Evolutionary conservation across 1,140 invertebrate species (phyloP), one percentile per base, ranked within the genome.

Genomic region (Drosophila orena): DNA sequence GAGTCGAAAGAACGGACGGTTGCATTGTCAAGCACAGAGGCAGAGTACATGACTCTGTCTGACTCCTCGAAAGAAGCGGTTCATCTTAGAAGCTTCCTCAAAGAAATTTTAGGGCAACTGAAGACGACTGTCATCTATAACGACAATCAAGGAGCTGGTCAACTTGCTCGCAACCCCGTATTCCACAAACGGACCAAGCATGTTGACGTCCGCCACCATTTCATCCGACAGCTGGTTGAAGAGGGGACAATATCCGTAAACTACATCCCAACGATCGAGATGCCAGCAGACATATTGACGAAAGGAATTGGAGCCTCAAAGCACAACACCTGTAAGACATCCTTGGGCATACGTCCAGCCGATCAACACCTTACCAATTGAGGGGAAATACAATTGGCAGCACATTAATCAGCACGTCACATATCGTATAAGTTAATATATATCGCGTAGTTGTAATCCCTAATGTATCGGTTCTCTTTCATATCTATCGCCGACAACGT

Each of bases 31-130:
- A 17, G 30, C 10, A 53, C 52, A 40, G 52, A 27, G n/a, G 91
- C 93, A 17, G 79, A 93, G 42, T 93, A 61, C n/a, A 61, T 47
- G 62, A 54, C 62, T 46, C 20, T 46, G 43, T 46, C 46, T 3
- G 52, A 54, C 35, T 54, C 37, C 6, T 27, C n/a, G n/a, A n/a
- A n/a, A n/a, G n/a, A n/a, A n/a, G n/a, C n/a, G n/a, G n/a, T n/a
- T n/a, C n/a, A n/a, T n/a, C n/a, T n/a, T n/a, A n/a, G n/a, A n/a
- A n/a, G n/a, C n/a, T n/a, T n/a, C n/a, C n/a, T n/a, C n/a, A n/a
- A n/a, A n/a, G n/a, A n/a, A n/a, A n/a, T n/a, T n/a, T n/a, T n/a
- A n/a, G n/a, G n/a, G n/a, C n/a, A n/a, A n/a, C n/a, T n/a, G n/a
- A n/a, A n/a, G n/a, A n/a, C n/a, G n/a, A n/a, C n/a, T n/a, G n/a